Percentiles rank a stretch among this genome's conserved stretches.
phyloP scores from a whole-genome alignment of 2,888 invertebrate species.

The Blomia tropicalis region DNA sequence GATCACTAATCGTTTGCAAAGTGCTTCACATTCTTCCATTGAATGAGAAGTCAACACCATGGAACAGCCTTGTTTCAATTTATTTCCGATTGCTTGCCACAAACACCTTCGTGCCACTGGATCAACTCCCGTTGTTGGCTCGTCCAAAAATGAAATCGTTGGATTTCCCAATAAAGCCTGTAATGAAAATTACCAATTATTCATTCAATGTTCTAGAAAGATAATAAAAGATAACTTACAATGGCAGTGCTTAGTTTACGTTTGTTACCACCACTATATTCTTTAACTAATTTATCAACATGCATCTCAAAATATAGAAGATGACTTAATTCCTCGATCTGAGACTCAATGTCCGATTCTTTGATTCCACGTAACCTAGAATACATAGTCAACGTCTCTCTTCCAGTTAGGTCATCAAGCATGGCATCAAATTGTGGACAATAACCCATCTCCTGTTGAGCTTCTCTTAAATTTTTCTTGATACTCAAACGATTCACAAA shows the following conservation, averaged over 20 bases:
- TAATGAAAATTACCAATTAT: constrained; percentile 20
- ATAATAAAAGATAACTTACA: constrained; percentile 25
- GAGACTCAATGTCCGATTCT: constrained; percentile 18
- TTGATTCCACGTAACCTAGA: constrained; percentile 28
- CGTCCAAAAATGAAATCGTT: constrained; percentile 52
- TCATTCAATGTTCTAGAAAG: constrained; percentile 19
- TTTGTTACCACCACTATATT: constrained; percentile 30
- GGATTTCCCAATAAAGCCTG: constrained; percentile 49
- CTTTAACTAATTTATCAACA: constrained; percentile 25
- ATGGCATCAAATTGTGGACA: constrained; percentile 76
- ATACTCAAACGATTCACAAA: constrained; percentile 43
- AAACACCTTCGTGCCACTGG: constrained; percentile 60
- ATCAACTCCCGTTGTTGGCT: constrained; percentile 54
- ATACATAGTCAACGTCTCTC: constrained; percentile 28
- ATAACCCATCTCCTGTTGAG: constrained; percentile 52
- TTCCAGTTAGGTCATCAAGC: constrained; percentile 40
- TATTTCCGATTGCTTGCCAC: constrained; percentile 55
- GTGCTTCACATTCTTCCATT: constrained; percentile 47
- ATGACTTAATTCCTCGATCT: constrained; percentile 27
- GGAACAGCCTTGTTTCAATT: constrained; percentile 50
- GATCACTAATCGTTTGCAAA: constrained; percentile 45
- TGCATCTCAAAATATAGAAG: constrained; percentile 27
- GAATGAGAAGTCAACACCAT: constrained; percentile 55
- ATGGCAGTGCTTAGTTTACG: constrained; percentile 27
- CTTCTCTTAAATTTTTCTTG: constrained; percentile 32